These are phyloP conservation scores for Parauchenoglanis punctatus DNA, from an alignment of 2,797 vertebrate species.

Conservation along the genomic window DNA sequence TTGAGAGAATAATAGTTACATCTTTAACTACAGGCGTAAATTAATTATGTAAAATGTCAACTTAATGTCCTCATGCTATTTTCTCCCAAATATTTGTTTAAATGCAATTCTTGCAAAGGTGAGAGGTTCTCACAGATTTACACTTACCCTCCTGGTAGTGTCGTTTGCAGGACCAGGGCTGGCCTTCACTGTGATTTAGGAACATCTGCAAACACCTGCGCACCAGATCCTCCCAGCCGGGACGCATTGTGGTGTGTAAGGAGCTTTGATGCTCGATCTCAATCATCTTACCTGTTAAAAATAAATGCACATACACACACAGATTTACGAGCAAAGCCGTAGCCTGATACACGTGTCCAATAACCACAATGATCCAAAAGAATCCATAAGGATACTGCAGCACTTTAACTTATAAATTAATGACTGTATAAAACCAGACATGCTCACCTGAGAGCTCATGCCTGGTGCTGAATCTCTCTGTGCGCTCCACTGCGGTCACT, in stretches of 20 bases:
- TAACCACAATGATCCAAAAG: not conserved
- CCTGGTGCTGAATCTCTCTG: slow-evolving; percentile 93
- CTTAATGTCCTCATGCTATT: too few species aligned
- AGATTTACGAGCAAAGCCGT: not conserved
- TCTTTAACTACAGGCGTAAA: not conserved
- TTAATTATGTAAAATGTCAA: not conserved
- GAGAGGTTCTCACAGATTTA: not conserved
- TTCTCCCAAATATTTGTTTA: not conserved
- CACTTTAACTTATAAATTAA: not conserved
- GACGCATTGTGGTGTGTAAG: slow-evolving; percentile 92
- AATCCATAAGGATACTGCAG: not conserved
- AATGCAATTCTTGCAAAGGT: not conserved
- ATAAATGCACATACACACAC: not conserved
- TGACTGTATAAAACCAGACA: not conserved
- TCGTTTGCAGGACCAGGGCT: slow-evolving; percentile 91
- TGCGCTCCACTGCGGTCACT: slow-evolving; percentile 86
- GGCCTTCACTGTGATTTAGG: slow-evolving; percentile 89
- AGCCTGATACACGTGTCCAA: not conserved
- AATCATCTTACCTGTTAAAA: slow-evolving; percentile 89
- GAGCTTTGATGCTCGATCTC: slow-evolving; percentile 92
- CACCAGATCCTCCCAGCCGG: slow-evolving; percentile 94
- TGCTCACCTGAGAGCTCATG: slow-evolving; percentile 92
- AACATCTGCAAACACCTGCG: slow-evolving; percentile 97
- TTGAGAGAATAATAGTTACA: not conserved
- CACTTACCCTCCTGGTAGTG: slow-evolving; percentile 93